A percentile compares a stretch with the other conserved stretches of the same genome.
Conservation (phyloP, 2,888 invertebrate genomes). For the Oasisia sp. region DNA sequence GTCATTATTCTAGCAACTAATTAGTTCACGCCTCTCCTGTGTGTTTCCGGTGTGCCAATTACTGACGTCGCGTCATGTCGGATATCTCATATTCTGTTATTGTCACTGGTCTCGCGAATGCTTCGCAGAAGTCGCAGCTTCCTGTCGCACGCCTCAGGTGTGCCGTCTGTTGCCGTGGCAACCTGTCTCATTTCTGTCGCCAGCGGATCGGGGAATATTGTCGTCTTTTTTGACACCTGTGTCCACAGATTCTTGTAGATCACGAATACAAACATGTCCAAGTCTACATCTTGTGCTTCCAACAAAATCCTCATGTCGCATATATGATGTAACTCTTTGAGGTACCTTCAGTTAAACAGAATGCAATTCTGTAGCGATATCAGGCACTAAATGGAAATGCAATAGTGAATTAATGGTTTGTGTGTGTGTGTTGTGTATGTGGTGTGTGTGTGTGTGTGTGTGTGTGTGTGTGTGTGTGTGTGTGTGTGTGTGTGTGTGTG, state of each 20-base stretch:
- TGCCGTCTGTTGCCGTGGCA: neutral
- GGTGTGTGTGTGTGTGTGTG: too few relatives aligned
- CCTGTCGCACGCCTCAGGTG: neutral
- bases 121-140: neutral
- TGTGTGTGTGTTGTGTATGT: too few relatives aligned
- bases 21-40: neutral
- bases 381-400: too few relatives aligned
- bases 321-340: too few relatives aligned
- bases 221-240: neutral
- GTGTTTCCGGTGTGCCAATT: neutral
- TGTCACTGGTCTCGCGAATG: neutral
- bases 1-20: too few relatives aligned
- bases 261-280: neutral
- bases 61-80: neutral
- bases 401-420: too few relatives aligned
- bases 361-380: too few relatives aligned
- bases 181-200: neutral
- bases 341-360: too few relatives aligned
- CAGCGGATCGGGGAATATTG: neutral
- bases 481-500: too few relatives aligned
- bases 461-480: too few relatives aligned
- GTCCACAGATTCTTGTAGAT: neutral
- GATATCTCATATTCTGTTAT: conserved; percentile 10
- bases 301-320: too few relatives aligned
- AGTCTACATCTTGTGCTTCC: neutral